Evolutionary conservation across 2,113 vertebrate species (phyloP), one percentile per base, ranked within the genome.

Genomic region (Prunella himalayana): DNA sequence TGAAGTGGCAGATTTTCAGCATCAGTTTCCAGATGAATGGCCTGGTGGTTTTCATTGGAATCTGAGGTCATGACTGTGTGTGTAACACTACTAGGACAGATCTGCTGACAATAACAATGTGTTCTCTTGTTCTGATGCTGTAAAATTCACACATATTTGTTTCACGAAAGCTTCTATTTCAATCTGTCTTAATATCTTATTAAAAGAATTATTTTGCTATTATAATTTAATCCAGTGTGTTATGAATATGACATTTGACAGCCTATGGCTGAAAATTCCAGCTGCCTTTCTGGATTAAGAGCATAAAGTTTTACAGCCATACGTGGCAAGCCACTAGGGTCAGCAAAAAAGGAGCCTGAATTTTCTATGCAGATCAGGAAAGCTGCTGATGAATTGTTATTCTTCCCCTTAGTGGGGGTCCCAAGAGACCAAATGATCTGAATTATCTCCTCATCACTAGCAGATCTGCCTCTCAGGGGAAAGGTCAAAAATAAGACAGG

Each of bases 261-360:
- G 63, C 42, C 79, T 86, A 59, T 61, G 56, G 51, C 65, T 95
- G 73, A 95, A 91, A 96, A 97, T 92, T 94, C 63, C 68, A 93
- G 49, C 84, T 86, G 90, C 70, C 76, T 95, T 90, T 93, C 80
- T 94, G 88, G 80, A 97, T 97, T 94, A 94, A 3, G 3, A 96
- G 76, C 39, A 82, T 59, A 79, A 70, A 80, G 61, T 97, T 92
- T 93, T 94, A 64, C 65, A 96, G 75, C 56, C 25, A 7, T 63
- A 88, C 92, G 56, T 84, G 72, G 68, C 44, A 81, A 91, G 86
- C 27, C 33, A 86, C 60, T 50, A 79, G n/a, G 42, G 60, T 96
- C 92, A 97, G 94, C 84, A 93, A 60, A 96, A 64, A 64, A 57
- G 25, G 7, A 88, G 27, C 35, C 68, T 90, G 68, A 77, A 92